Conservation (phyloP, 2,888 invertebrate species). For the Oxyscelio sp. region DNA sequence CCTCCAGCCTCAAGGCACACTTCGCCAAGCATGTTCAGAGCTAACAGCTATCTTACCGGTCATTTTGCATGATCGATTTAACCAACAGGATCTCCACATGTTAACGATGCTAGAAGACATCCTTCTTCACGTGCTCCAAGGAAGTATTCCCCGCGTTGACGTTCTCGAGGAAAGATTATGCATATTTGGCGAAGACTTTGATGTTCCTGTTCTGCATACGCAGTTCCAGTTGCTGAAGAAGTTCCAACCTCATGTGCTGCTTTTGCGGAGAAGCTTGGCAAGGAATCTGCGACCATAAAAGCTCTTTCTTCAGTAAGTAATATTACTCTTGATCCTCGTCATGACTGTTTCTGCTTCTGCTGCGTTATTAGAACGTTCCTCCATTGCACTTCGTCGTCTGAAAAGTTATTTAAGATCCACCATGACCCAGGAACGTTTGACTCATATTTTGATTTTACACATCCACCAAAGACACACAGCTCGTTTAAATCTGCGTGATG, state of each 20-base stretch:
- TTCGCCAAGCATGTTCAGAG: conserved; percentile 30
- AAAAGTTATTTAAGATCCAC: conserved; percentile 22
- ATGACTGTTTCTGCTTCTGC: conserved; percentile 32
- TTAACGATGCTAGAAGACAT: conserved; percentile 21
- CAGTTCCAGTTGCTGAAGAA: conserved; percentile 7
- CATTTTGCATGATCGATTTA: conserved; percentile 28
- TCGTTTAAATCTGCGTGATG: no score
- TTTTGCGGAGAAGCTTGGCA: conserved; percentile 3
- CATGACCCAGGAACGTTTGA: conserved; percentile 30
- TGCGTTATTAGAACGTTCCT: conserved; percentile 16
- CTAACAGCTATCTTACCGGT: conserved; percentile 23
- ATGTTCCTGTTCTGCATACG: neutral
- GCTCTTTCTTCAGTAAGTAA: neutral
- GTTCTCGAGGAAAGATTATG: conserved; percentile 16
- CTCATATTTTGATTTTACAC: no score
- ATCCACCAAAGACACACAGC: no score
- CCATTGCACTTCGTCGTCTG: conserved; percentile 17
- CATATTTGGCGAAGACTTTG: conserved; percentile 16
- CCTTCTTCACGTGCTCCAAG: conserved; percentile 8
- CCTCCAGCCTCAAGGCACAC: conserved; percentile 1
- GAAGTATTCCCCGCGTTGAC: neutral
- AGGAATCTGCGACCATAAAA: conserved; percentile 3
- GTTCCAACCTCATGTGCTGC: conserved; percentile 18
- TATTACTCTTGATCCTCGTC: neutral
- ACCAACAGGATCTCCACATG: conserved; percentile 31